These are phyloP conservation scores for Strigamia crassipes DNA, from an alignment of 2,888 invertebrate genomes.

Conservation along the genomic window DNA sequence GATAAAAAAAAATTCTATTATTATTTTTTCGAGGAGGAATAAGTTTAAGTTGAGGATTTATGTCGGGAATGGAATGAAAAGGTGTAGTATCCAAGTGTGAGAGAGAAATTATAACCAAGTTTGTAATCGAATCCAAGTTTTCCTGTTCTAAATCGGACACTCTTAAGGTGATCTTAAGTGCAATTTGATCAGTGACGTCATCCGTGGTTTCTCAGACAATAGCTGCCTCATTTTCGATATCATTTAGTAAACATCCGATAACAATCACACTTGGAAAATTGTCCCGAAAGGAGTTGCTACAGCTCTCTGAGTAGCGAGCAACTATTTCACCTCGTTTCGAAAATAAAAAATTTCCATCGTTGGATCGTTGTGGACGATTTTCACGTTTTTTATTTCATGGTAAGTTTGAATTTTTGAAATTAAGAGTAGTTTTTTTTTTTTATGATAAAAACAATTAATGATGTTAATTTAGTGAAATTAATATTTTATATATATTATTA, in stretches of 20 bases:
- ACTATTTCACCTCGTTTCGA: neutral
- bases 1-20: neutral
- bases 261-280: neutral
- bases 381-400: neutral
- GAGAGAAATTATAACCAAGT: slow-evolving; percentile 24
- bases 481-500: neutral
- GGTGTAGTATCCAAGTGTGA: neutral
- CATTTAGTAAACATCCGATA: slow-evolving; percentile 36
- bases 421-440: too few species aligned
- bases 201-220: slow-evolving; percentile 38
- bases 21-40: neutral
- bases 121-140: slow-evolving; percentile 25
- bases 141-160: slow-evolving; percentile 38
- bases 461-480: neutral
- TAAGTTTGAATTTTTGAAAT: neutral
- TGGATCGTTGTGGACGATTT: too few species aligned
- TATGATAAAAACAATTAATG: too few species aligned
- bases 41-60: neutral
- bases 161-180: slow-evolving; percentile 38
- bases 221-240: slow-evolving; percentile 38
- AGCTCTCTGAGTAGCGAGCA: neutral
- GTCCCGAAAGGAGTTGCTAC: neutral
- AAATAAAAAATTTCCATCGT: neutral
- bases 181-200: slow-evolving; percentile 36
- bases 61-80: neutral